These are phyloP conservation scores for Acronicta aceris DNA, from an alignment of 2,888 invertebrate species.

Conservation along the genomic window DNA sequence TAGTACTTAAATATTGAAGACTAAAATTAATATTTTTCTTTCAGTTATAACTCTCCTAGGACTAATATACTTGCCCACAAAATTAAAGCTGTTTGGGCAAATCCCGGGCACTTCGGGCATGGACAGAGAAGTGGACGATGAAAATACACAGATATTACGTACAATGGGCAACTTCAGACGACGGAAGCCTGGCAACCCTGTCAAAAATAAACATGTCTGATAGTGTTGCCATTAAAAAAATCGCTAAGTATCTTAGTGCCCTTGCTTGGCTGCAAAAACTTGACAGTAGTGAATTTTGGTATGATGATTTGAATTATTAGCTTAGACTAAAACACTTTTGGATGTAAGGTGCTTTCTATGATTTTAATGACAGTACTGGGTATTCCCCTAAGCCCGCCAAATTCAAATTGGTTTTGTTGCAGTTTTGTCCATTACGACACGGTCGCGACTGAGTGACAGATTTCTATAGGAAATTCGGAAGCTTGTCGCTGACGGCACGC, in stretches of 20 bases:
- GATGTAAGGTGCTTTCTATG: too few species aligned
- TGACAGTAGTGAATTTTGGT: not conserved
- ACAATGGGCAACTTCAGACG: slow-evolving; percentile 91
- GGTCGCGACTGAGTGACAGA: too few species aligned
- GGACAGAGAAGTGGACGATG: slow-evolving; percentile 90
- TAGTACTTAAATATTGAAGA: too few species aligned
- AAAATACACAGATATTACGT: slow-evolving; percentile 91
- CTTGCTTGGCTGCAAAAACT: not conserved
- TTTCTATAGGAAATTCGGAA: too few species aligned
- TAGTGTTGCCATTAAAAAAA: slow-evolving; percentile 46
- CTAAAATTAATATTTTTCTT: slow-evolving; percentile 54
- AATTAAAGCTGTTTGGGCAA: slow-evolving; percentile 91
- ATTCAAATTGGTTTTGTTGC: too few species aligned
- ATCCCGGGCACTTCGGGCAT: slow-evolving; percentile 82
- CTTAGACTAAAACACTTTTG: too few species aligned
- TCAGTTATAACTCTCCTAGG: slow-evolving; percentile 92
- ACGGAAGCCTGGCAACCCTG: slow-evolving; percentile 79
- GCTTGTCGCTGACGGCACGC: too few species aligned
- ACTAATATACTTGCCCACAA: slow-evolving; percentile 91
- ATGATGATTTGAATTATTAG: not conserved
- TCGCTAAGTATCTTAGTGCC: slow-evolving; percentile 21
- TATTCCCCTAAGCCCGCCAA: too few species aligned
- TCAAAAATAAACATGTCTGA: slow-evolving; percentile 83
- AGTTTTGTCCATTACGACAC: too few species aligned
- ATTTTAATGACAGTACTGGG: too few species aligned